Conservation (phyloP, 1,140 invertebrate genomes). For the Panagrolaimus sp. region DNA sequence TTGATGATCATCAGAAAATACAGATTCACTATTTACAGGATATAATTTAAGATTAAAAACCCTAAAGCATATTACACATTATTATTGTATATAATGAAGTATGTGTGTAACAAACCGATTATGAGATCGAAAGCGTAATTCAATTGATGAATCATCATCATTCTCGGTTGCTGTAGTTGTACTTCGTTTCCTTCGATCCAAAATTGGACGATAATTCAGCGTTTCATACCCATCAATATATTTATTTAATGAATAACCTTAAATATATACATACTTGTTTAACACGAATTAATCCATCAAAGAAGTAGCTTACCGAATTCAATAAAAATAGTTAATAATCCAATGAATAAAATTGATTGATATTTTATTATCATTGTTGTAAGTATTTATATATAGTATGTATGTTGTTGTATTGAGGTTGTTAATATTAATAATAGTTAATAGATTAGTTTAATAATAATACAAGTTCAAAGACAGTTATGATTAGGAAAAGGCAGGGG, state of each 20-base stretch:
- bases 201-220: constrained; percentile 69
- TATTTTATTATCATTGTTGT: too few relatives aligned
- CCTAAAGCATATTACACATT: constrained; percentile 33
- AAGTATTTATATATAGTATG: too few relatives aligned
- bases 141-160: constrained; percentile 64
- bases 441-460: too few relatives aligned
- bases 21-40: constrained; percentile 36
- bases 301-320: neutral
- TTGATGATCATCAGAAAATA: constrained; percentile 49
- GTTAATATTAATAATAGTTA: too few relatives aligned
- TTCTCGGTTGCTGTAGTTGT: too few relatives aligned
- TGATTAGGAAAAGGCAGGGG: too few relatives aligned
- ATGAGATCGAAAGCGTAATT: constrained; percentile 74
- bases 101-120: constrained; percentile 59
- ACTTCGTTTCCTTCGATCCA: constrained; percentile 68
- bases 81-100: constrained; percentile 2
- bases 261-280: neutral
- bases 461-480: too few relatives aligned
- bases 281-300: constrained; percentile 19
- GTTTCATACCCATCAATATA: constrained; percentile 87
- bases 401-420: too few relatives aligned
- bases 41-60: constrained; percentile 49
- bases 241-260: constrained; percentile 68
- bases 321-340: too few relatives aligned
- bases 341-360: too few relatives aligned